Percentiles rank a stretch among this genome's conserved stretches.
Evolutionary conservation across 2,797 vertebrate genomes (phyloP).

Genomic region (Peromyscus attwateri): DNA sequence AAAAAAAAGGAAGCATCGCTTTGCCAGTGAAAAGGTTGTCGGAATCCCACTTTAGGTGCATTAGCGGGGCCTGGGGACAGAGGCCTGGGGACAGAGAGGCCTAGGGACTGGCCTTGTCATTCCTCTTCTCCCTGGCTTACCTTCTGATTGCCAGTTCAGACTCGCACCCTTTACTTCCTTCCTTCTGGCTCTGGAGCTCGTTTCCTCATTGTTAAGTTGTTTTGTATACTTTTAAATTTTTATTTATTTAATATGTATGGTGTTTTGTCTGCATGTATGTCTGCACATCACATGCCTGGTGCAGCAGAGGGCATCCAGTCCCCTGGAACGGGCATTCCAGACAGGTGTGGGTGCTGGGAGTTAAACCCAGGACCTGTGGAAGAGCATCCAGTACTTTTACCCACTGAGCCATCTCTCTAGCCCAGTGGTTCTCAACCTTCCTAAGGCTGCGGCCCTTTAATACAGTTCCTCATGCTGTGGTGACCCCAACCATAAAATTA

Average conservation of each 20-base stretch:
- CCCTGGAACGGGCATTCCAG: neutral
- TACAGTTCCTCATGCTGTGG: neutral
- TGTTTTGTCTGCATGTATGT: neutral
- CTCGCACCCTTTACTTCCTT: neutral
- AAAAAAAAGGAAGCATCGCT: constrained; percentile 5
- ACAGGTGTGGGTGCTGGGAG: neutral
- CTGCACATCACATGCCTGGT: neutral
- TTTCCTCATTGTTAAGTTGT: neutral
- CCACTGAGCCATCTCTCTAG: neutral
- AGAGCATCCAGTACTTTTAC: neutral
- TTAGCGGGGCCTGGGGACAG: neutral
- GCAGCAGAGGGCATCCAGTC: neutral
- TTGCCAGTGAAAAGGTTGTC: neutral
- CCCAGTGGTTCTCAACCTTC: neutral
- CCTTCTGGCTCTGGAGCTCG: neutral
- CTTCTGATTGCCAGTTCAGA: constrained; percentile 33
- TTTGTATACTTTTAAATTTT: neutral
- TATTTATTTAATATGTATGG: neutral
- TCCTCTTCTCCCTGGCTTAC: neutral
- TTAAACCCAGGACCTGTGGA: neutral
- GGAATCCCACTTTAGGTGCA: neutral
- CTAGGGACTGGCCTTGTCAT: neutral
- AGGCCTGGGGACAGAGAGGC: neutral
- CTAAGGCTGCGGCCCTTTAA: neutral
- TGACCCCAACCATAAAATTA: neutral